These are phyloP conservation scores for Diplosoma virens DNA, from an alignment of 23 tunicate species.

Conservation along the genomic window DNA sequence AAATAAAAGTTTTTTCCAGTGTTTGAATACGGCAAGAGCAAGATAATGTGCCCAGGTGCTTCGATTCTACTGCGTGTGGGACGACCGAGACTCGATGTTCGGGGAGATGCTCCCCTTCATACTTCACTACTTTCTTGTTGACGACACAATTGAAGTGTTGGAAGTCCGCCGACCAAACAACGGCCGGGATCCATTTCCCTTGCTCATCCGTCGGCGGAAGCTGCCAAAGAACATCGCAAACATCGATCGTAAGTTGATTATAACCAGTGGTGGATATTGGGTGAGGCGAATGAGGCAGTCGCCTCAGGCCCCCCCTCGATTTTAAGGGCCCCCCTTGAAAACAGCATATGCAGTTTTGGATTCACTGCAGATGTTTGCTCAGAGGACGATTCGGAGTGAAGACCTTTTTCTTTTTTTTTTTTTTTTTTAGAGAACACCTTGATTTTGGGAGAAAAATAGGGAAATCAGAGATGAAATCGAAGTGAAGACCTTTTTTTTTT, in stretches of 20 bases:
- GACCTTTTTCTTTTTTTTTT: too few relatives aligned
- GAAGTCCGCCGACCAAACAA: conserved; percentile 95
- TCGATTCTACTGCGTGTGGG: conserved; percentile 99
- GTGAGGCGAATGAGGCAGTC: too few relatives aligned
- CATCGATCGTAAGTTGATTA: conserved; percentile 60
- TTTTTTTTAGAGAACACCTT: too few relatives aligned
- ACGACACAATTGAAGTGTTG: conserved; percentile 93
- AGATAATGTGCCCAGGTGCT: conserved; percentile 47
- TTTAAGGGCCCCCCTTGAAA: too few relatives aligned
- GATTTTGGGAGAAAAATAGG: too few relatives aligned
- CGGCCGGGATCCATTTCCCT: conserved; percentile 99
- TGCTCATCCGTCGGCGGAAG: conserved; percentile 79
- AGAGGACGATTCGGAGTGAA: too few relatives aligned
- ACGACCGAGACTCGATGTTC: conserved; percentile 97
- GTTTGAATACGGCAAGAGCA: neutral
- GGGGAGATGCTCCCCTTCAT: conserved; percentile 93
- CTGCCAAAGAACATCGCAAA: conserved; percentile 72
- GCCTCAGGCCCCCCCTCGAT: too few relatives aligned
- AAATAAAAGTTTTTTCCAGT: neutral
- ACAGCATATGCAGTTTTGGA: too few relatives aligned
- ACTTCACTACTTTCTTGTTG: conserved; percentile 93
- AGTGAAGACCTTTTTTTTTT: too few relatives aligned
- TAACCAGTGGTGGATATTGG: too few relatives aligned
- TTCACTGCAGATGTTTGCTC: too few relatives aligned
- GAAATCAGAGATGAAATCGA: too few relatives aligned